Conservation (phyloP, 2,888 invertebrate genomes). For the Drosophila koepferae region DNA sequence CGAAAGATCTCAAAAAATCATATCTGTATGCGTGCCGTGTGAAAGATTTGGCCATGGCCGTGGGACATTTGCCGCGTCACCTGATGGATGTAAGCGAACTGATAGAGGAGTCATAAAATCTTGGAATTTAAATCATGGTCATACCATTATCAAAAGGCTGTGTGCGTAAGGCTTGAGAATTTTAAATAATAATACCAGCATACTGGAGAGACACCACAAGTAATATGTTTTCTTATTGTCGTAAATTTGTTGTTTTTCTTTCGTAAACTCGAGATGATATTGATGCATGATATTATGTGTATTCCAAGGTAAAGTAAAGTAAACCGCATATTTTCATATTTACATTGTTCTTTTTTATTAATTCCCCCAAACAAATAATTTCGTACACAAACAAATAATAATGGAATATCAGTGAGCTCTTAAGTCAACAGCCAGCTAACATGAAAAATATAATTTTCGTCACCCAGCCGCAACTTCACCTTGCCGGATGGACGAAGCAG, state of each 20-base stretch:
- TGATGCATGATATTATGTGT: neutral
- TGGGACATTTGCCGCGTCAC: neutral
- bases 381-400: neutral
- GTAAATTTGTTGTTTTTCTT: neutral
- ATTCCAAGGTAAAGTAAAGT: neutral
- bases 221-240: neutral
- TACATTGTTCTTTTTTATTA: conserved; percentile 24
- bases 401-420: conserved; percentile 25
- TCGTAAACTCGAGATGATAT: neutral
- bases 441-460: conserved; percentile 59
- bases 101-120: neutral
- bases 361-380: conserved; percentile 30
- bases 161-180: neutral
- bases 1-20: neutral
- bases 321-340: conserved; percentile 5
- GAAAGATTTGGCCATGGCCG: neutral
- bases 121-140: neutral
- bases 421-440: conserved; percentile 47
- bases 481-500: conserved; percentile 38
- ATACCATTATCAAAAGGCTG: neutral
- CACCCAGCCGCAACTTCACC: conserved; percentile 6
- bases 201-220: neutral
- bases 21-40: conserved; percentile 11
- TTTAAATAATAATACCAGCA: neutral
- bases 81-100: neutral